Conservation (phyloP, 37 sponge, comb jelly and placozoan genomes). For the Haliclona indistincta region DNA sequence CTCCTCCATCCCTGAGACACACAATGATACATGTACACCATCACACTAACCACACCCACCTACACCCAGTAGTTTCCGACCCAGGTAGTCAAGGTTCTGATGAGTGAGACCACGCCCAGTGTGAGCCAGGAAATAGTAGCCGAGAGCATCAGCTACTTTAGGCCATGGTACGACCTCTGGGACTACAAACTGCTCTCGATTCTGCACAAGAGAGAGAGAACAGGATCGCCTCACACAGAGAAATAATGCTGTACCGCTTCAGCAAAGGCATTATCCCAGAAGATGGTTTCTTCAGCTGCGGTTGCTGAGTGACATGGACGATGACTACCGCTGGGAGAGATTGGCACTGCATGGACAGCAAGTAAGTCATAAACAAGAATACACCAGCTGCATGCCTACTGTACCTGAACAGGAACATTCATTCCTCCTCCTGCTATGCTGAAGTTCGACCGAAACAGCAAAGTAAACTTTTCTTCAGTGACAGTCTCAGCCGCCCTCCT, state of each 20-base stretch:
- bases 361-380: background rate
- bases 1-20: slow-evolving; percentile 23
- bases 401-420: slow-evolving; percentile 55
- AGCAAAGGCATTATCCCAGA: slow-evolving; percentile 98
- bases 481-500: slow-evolving; percentile 79
- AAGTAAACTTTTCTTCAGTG: slow-evolving; percentile 91
- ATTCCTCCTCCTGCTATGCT: slow-evolving; percentile 74
- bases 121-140: slow-evolving; percentile 65
- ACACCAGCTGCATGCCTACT: too few relatives aligned
- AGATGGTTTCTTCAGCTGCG: slow-evolving; percentile 95
- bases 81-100: slow-evolving; percentile 79
- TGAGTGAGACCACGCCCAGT: slow-evolving; percentile 82
- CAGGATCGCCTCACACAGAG: background rate
- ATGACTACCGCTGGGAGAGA: slow-evolving; percentile 94
- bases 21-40: slow-evolving; percentile 1
- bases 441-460: slow-evolving; percentile 84
- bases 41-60: slow-evolving; percentile 29
- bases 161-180: slow-evolving; percentile 79
- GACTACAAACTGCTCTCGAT: slow-evolving; percentile 59
- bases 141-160: slow-evolving; percentile 64
- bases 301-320: slow-evolving; percentile 94
- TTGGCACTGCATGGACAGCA: slow-evolving; percentile 23
- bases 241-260: slow-evolving; percentile 64
- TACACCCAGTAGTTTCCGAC: slow-evolving; percentile 54
- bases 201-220: slow-evolving; percentile 10